Conservation (phyloP, 2,888 invertebrate genomes). For the Steinernema hermaphroditum region DNA sequence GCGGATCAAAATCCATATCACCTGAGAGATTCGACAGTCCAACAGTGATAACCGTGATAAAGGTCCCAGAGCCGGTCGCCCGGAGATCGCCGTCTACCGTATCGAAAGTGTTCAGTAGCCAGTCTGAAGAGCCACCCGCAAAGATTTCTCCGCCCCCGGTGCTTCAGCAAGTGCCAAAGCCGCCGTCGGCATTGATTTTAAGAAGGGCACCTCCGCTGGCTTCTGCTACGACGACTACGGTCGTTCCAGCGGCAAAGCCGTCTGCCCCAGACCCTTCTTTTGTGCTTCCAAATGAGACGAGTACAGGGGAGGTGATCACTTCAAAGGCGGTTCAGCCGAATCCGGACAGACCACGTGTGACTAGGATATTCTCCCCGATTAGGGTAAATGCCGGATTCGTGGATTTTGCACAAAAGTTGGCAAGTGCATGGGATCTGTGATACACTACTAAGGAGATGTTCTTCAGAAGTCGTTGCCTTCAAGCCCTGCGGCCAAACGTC, state of each 20-base stretch:
- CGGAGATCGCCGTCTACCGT: too few relatives aligned
- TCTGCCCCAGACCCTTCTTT: not conserved
- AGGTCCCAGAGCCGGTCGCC: not conserved
- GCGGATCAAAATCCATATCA: not conserved
- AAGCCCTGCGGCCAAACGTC: constrained; percentile 1
- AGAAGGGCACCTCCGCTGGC: too few relatives aligned
- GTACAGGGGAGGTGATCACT: not conserved
- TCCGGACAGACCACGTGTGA: not conserved
- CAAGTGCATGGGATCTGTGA: not conserved
- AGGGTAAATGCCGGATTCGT: not conserved
- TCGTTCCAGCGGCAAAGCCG: not conserved
- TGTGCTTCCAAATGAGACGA: not conserved
- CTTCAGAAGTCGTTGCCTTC: not conserved
- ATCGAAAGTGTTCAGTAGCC: not conserved
- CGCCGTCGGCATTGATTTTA: too few relatives aligned
- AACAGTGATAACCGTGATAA: not conserved
- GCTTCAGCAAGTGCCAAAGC: too few relatives aligned
- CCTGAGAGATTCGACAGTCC: not conserved
- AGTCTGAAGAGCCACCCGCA: not conserved
- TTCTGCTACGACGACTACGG: not conserved
- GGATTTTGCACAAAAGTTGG: constrained; percentile 5
- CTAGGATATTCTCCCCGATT: not conserved
- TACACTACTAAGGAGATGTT: not conserved
- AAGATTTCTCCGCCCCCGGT: too few relatives aligned
- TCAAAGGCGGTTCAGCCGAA: not conserved